Conservation (phyloP, 2,888 invertebrate species). For the Drosophila prolongata region DNA sequence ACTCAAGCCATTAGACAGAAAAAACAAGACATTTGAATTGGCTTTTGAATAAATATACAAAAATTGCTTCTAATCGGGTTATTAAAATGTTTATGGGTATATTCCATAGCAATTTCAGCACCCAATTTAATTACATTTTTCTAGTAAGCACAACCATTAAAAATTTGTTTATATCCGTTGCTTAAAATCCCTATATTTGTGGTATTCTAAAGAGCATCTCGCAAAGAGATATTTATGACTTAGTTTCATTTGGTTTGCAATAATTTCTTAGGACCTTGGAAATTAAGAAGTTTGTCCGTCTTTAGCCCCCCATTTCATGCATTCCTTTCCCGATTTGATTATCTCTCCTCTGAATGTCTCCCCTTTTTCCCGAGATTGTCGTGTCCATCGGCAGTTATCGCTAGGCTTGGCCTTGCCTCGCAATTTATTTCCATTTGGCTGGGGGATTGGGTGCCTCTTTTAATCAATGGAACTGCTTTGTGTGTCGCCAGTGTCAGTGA, state of each 20-base stretch:
- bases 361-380: slow-evolving; percentile 50
- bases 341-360: slow-evolving; percentile 18
- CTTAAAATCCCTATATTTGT: no score
- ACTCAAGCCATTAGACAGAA: background rate
- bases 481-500: slow-evolving; percentile 45
- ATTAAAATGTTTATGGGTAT: no score
- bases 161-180: no score
- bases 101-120: no score
- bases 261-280: background rate
- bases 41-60: background rate
- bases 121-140: no score
- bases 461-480: slow-evolving; percentile 75
- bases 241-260: slow-evolving; percentile 2
- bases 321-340: slow-evolving; percentile 49
- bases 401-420: slow-evolving; percentile 63
- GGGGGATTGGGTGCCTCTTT: slow-evolving; percentile 20
- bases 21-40: background rate
- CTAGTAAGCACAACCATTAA: no score
- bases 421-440: slow-evolving; percentile 45
- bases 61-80: background rate
- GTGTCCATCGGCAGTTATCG: slow-evolving; percentile 73
- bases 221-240: slow-evolving; percentile 1
- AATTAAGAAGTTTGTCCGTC: slow-evolving; percentile 1
- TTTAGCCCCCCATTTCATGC: slow-evolving; percentile 27
- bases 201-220: no score